phyloP scores from a whole-genome alignment of 2,797 vertebrate genomes.

The Vireo griseus region DNA sequence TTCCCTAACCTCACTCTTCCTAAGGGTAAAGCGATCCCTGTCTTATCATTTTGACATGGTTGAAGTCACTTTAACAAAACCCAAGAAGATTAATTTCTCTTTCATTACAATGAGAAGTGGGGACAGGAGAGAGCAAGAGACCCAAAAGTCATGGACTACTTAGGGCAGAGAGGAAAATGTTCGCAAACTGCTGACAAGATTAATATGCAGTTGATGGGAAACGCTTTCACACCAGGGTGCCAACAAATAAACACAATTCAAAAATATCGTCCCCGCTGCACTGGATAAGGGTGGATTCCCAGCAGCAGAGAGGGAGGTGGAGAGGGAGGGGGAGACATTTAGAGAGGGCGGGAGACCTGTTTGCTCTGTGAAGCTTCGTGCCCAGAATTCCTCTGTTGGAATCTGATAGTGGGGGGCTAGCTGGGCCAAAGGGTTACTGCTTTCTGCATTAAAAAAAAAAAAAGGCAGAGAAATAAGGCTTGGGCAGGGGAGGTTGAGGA shows the following conservation, averaged over 20 bases:
- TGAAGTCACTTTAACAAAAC: neutral
- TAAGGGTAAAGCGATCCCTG: neutral
- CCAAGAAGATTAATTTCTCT: neutral
- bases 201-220: slow-evolving; percentile 90
- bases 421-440: neutral
- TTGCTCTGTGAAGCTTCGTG: slow-evolving; percentile 7
- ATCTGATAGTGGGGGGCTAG: slow-evolving; percentile 13
- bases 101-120: slow-evolving; percentile 26
- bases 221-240: slow-evolving; percentile 87
- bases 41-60: neutral
- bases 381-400: slow-evolving; percentile 57
- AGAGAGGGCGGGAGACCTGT: neutral
- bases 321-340: neutral
- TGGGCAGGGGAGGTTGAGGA: neutral
- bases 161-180: slow-evolving; percentile 66
- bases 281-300: slow-evolving; percentile 61
- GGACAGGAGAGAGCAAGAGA: slow-evolving; percentile 29
- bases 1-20: neutral
- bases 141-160: slow-evolving; percentile 70
- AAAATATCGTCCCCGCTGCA: slow-evolving; percentile 75
- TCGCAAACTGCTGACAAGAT: slow-evolving; percentile 85
- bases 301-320: neutral
- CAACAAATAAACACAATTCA: slow-evolving; percentile 97
- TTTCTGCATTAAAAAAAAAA: slow-evolving; percentile 27
- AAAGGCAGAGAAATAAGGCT: neutral